Base-by-base conservation (phyloP, 30 jellyfish, hydroid and myxozoan genomes). In the Aurelia sp. region DNA sequence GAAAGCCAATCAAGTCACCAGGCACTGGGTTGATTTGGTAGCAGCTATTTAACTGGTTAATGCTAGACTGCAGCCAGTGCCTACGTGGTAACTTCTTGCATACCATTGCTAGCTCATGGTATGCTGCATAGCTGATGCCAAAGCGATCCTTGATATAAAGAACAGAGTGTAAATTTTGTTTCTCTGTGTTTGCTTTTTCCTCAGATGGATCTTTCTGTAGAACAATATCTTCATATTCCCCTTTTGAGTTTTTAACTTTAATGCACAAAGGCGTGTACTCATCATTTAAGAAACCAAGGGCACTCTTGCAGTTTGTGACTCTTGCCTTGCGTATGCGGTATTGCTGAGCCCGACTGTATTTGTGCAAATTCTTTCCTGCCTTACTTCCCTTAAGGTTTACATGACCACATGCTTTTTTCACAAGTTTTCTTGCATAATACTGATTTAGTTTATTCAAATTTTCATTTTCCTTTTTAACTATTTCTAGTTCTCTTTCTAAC, bases 241-340 rank as follows among this genome's bases (percentile, higher is more conserved):
- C 63, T 52, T 52, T 52, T 52, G 63, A 52, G 63, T 52, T 52
- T 16, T 52, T 52, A 52, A 52, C 63, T 52, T 52, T 52, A 52
- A 52, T 52, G 63, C 63, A 9, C 63, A 52, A 52, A 52, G 63
- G 63, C 16, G 63, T 52, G 63, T 52, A 52, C 16, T 52, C 63
- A 52, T 52, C 63, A 52, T 52, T 52, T 16, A 52, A 52, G 16
- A 52, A 52, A 52, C 63, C 16, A 16, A 52, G 63, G 63, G 63
- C 63, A 52, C 63, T 52, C 63, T 52, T 52, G 63, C 63, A 52
- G 63, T 16, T 16, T 52, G 63, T 52, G 63, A 52, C 63, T 52
- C 63, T 52, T 52, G 63, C 63, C 63, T 52, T 52, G 63, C 63
- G 63, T 52, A 52, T 52, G 63, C 63, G 63, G 63, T 52, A 52